A percentile compares a stretch with the other conserved stretches of the same genome.
These are phyloP conservation scores for Embidobia sp. DNA, from an alignment of 2,888 invertebrate genomes.

Conservation along the genomic window DNA sequence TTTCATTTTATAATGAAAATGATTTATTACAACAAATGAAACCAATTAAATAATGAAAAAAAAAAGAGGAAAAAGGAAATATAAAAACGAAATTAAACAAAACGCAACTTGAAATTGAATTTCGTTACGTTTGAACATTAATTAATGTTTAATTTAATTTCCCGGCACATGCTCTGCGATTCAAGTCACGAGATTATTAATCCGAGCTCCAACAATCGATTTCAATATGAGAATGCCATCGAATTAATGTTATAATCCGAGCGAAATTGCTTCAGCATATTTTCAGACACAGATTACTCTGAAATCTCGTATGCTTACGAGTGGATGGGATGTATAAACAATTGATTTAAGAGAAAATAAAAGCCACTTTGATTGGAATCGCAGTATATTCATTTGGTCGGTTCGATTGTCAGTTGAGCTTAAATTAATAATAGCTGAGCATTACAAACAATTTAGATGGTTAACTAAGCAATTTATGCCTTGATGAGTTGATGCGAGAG, in stretches of 20 bases:
- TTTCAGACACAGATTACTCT: conserved; percentile 3
- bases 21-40: no score
- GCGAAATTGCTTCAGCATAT: conserved; percentile 20
- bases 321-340: no score
- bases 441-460: conserved; percentile 31
- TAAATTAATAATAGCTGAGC: conserved; percentile 29
- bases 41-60: no score
- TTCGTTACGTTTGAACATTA: no score
- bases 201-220: conserved; percentile 25
- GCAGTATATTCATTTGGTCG: not conserved
- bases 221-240: conserved; percentile 11
- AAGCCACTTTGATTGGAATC: not conserved
- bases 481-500: conserved; percentile 54
- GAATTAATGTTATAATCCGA: conserved; percentile 23
- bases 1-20: no score
- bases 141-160: no score
- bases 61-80: no score
- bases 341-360: not conserved
- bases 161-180: not conserved
- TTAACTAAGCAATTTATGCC: conserved; percentile 53
- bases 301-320: not conserved
- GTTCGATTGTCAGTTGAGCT: conserved; percentile 1
- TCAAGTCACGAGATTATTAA: conserved; percentile 7
- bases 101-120: no score
- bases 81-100: no score